phyloP scores from a whole-genome alignment of 2,797 vertebrate genomes.

The Eulemur mongoz region DNA sequence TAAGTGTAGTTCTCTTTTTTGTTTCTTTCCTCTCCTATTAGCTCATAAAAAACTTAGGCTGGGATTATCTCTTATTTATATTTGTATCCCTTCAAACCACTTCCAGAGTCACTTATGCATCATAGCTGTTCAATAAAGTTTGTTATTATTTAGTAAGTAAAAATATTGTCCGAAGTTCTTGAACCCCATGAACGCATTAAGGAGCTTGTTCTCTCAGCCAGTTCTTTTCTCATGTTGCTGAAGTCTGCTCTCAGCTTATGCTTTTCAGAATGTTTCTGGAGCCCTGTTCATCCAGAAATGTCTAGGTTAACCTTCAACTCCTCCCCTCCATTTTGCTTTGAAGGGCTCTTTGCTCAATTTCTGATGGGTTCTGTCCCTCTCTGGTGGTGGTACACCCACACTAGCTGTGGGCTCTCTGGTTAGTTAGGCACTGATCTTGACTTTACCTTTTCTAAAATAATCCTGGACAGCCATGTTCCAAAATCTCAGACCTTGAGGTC shows the following conservation, averaged over 20 bases:
- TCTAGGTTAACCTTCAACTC: background rate
- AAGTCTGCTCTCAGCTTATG: background rate
- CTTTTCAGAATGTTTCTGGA: background rate
- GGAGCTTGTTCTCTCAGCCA: background rate
- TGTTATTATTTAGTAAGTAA: background rate
- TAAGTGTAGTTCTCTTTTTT: background rate
- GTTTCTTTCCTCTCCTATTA: background rate
- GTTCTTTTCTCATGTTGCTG: background rate
- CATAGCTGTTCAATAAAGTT: background rate
- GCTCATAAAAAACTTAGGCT: background rate
- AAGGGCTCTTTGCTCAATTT: background rate
- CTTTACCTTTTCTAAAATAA: background rate
- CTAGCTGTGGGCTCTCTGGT: background rate
- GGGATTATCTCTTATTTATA: background rate
- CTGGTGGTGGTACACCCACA: background rate
- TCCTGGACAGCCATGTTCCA: background rate
- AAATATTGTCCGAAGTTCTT: background rate
- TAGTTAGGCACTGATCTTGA: background rate
- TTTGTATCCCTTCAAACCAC: background rate
- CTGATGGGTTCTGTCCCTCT: background rate
- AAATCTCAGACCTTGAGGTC: background rate
- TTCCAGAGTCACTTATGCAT: background rate
- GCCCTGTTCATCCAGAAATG: background rate
- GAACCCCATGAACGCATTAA: background rate
- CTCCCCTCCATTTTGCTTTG: background rate